Evolutionary conservation across 2,888 invertebrate genomes (phyloP).

Genomic region (Cheilosia vulpina): DNA sequence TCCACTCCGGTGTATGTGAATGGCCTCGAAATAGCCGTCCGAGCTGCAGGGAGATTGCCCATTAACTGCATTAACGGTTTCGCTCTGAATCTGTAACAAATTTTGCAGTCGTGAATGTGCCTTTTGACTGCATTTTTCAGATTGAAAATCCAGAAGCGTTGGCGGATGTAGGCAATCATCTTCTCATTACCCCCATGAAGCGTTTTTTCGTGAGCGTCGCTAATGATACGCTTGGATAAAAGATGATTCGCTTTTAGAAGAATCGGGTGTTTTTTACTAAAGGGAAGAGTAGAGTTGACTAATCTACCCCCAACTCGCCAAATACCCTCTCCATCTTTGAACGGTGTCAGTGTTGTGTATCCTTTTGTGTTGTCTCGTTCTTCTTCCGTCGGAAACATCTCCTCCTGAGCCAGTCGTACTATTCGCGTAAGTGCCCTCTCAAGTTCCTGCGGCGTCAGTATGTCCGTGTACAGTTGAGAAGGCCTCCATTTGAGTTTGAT

Average conservation of each 20-base stretch:
- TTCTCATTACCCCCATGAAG: not conserved
- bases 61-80: conserved; percentile 68
- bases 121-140: not conserved
- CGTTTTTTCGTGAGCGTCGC: not conserved
- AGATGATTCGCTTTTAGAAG: not conserved
- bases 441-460: not conserved
- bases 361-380: not conserved
- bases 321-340: not conserved
- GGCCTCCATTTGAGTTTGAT: not conserved
- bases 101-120: conserved; percentile 6
- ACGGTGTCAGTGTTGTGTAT: not conserved
- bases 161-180: conserved; percentile 1
- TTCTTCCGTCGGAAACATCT: not conserved
- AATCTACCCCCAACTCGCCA: not conserved
- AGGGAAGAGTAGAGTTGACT: not conserved
- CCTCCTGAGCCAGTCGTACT: not conserved
- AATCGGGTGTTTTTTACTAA: not conserved
- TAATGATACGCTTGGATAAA: not conserved
- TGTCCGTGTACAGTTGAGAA: not conserved
- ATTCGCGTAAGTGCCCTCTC: not conserved
- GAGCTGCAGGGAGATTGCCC: conserved; percentile 63
- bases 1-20: not conserved
- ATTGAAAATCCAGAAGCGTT: not conserved
- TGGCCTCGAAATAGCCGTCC: not conserved
- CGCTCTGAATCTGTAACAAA: not conserved